A percentile compares a stretch with the other conserved stretches of the same genome.
Conservation (phyloP, 2,888 invertebrate genomes). For the Watsonalla cultraria region DNA sequence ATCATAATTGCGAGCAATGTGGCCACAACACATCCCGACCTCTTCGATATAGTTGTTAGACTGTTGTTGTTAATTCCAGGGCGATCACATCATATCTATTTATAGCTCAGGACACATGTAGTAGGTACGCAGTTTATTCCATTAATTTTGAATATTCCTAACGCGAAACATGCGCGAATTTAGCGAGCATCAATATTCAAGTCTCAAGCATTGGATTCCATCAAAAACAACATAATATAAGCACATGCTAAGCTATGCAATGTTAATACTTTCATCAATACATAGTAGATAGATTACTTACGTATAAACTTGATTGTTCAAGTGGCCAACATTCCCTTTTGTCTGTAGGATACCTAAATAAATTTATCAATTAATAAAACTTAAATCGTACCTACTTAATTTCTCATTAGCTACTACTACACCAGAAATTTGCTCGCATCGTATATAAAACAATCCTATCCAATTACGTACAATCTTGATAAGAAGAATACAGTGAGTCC, state of each 20-base stretch:
- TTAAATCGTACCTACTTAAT: no score
- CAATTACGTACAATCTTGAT: no score
- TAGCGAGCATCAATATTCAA: background rate
- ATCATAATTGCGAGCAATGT: background rate
- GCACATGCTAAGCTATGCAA: no score
- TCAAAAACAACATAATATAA: no score
- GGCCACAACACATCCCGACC: background rate
- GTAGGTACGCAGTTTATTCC: background rate
- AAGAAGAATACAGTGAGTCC: no score
- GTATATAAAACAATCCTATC: no score
- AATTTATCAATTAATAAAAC: no score
- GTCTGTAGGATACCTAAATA: no score
- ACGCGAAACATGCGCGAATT: background rate
- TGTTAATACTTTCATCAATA: no score
- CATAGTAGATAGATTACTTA: background rate
- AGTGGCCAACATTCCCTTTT: background rate
- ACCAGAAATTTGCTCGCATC: no score
- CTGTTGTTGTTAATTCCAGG: constrained; percentile 20
- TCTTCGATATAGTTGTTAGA: constrained; percentile 14
- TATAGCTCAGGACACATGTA: constrained; percentile 17
- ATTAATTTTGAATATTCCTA: background rate
- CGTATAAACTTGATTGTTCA: background rate
- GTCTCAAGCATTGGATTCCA: no score
- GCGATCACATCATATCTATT: constrained; percentile 26
- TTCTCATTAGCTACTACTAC: no score